Evolutionary conservation across 2,888 invertebrate genomes (phyloP).

Genomic region (Apamea epomidion): DNA sequence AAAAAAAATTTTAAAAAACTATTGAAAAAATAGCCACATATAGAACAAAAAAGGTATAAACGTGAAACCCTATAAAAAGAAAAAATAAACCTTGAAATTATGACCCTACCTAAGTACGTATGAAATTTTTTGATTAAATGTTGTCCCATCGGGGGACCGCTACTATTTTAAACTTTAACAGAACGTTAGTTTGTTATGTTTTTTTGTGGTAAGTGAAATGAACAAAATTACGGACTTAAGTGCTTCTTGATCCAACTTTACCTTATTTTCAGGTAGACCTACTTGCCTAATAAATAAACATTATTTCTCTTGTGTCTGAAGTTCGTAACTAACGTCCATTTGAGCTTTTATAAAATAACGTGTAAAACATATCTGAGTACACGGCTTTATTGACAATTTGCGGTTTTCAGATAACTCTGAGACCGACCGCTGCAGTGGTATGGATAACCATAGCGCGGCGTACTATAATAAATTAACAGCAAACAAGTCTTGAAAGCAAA

Average conservation of each 20-base stretch:
- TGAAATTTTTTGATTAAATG: too few species aligned
- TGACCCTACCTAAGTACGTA: too few species aligned
- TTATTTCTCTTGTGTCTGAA: not conserved
- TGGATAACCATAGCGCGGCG: constrained; percentile 16
- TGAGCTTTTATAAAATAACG: too few species aligned
- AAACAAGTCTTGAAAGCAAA: constrained; percentile 48
- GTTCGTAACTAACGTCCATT: not conserved
- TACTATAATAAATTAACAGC: constrained; percentile 44
- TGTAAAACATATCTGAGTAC: not conserved
- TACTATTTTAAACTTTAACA: too few species aligned
- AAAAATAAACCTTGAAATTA: too few species aligned
- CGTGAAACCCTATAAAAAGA: too few species aligned
- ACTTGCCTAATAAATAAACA: not conserved
- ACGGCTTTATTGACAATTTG: not conserved
- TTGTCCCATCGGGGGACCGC: too few species aligned
- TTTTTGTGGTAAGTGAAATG: not conserved
- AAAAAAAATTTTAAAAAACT: too few species aligned
- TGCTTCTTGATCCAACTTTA: not conserved
- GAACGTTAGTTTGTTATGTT: too few species aligned
- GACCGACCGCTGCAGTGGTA: constrained; percentile 1
- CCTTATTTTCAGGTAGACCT: not conserved
- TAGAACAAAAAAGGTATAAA: too few species aligned
- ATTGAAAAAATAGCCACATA: too few species aligned
- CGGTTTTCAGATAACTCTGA: constrained; percentile 18
- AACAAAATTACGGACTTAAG: not conserved